Base-by-base conservation (phyloP, 2,888 invertebrate species). In the Meiosimyza decipiens region DNA sequence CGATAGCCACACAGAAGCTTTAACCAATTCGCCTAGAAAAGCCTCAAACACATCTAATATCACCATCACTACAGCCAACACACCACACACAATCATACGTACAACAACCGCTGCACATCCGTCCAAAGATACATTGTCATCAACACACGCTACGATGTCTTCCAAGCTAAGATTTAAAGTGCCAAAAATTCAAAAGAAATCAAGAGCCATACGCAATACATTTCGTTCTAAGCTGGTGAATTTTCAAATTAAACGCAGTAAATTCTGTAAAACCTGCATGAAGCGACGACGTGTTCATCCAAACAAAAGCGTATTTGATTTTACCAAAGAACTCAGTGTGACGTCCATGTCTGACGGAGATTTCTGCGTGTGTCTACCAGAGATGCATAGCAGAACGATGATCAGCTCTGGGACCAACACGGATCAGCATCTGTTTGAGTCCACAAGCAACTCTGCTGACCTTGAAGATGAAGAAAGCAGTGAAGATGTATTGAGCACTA, bases 131-230 rank as follows among this genome's bases (percentile, higher is more conserved):
- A 60, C 73, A 18, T 47, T 13, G 40, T 55, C 67, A 6, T 67
- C 54, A 6, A 47, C n/a, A 2, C 7, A 40, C 9, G 40, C 9
- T 2, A 40, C 57, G 15, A 51, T 57, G 70, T 50, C 77, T 67
- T 80, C 82, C 74, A 84, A 82, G 77, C 79, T 83, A 73, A 86
- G 82, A 77, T 80, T 83, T 22, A 86, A 85, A 81, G 83, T 84
- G 80, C 85, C 87, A 76, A 85, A 85, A 77, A 82, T 85, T 73
- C 82, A 82, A 75, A 86, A 85, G 79, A 85, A 85, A 79, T 83
- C 84, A 18, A 86, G 85, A 82, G 82, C 83, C 72, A 82, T 86
- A 62, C 82, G 84, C 49, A 84, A 85, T 60, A 87, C 85, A 77
- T 87, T 87, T 80, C 86, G 86, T 67, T 79, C 82, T 72, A 87